Conservation (phyloP, 2,113 vertebrate species). For the Epinephelus cyanopodus region DNA sequence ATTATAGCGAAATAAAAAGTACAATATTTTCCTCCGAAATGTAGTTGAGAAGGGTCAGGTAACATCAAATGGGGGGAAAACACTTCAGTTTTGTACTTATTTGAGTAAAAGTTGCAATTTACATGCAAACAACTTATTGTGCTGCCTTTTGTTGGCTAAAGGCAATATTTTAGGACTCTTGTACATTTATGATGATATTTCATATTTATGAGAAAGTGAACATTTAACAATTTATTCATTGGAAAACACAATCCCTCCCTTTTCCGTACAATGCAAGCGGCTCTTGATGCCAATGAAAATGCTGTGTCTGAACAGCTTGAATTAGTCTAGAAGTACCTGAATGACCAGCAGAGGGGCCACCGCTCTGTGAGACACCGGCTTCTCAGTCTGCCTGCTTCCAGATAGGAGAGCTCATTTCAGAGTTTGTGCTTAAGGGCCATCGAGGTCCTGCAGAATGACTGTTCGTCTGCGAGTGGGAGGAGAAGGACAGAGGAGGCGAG, state of each 20-base stretch:
- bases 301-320: background rate
- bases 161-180: no score
- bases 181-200: background rate
- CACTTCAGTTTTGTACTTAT: no score
- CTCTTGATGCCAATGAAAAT: background rate
- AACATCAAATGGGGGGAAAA: background rate
- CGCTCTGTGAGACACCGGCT: conserved; percentile 29
- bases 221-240: background rate
- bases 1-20: background rate
- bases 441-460: conserved; percentile 65
- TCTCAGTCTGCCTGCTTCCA: conserved; percentile 44
- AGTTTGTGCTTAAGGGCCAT: conserved; percentile 67
- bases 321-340: conserved; percentile 35
- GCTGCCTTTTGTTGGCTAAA: background rate
- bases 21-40: background rate
- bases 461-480: conserved; percentile 31
- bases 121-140: conserved; percentile 4
- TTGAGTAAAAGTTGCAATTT: no score
- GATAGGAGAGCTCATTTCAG: conserved; percentile 69
- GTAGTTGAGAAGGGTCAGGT: background rate
- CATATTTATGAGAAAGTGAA: background rate
- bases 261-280: conserved; percentile 10
- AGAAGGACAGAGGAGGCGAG: conserved; percentile 46
- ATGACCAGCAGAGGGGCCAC: conserved; percentile 68
- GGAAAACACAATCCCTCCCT: background rate